These are phyloP conservation scores for Saguinus imperator DNA, from an alignment of 2,113 vertebrate genomes.

Conservation along the genomic window DNA sequence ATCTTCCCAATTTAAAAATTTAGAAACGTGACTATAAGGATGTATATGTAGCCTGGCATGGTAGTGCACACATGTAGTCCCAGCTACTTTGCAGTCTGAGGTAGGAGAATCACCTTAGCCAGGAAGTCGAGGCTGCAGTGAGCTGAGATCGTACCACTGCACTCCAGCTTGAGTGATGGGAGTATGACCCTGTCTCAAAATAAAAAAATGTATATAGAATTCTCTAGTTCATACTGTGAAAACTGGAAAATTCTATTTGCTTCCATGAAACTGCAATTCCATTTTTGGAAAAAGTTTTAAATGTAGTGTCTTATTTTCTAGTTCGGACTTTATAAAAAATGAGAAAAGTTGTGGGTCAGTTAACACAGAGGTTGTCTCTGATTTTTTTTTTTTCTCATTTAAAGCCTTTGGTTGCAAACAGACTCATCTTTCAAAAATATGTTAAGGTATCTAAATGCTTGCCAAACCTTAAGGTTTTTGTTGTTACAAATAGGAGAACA, in stretches of 20 bases:
- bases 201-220: not conserved
- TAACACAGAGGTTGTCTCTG: not conserved
- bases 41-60: not conserved
- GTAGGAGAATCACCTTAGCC: not conserved
- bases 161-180: not conserved
- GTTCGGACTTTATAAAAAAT: constrained; percentile 27
- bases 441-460: not conserved
- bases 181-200: not conserved
- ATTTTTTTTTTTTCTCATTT: not conserved
- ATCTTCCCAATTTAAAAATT: constrained; percentile 10
- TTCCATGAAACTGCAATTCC: not conserved
- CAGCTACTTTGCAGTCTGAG: not conserved
- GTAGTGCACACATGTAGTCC: not conserved
- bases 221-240: constrained; percentile 1
- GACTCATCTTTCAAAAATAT: not conserved
- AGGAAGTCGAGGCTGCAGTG: not conserved
- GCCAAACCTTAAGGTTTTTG: not conserved
- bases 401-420: constrained; percentile 11
- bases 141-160: not conserved
- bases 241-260: not conserved
- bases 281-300: constrained; percentile 31
- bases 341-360: not conserved
- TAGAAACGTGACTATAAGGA: not conserved
- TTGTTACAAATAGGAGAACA: not conserved
- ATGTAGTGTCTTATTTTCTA: constrained; percentile 25